A percentile compares a stretch with the other conserved stretches of the same genome.
phyloP scores from a whole-genome alignment of 1,140 invertebrate species.

The Lutraria rhynchaena region DNA sequence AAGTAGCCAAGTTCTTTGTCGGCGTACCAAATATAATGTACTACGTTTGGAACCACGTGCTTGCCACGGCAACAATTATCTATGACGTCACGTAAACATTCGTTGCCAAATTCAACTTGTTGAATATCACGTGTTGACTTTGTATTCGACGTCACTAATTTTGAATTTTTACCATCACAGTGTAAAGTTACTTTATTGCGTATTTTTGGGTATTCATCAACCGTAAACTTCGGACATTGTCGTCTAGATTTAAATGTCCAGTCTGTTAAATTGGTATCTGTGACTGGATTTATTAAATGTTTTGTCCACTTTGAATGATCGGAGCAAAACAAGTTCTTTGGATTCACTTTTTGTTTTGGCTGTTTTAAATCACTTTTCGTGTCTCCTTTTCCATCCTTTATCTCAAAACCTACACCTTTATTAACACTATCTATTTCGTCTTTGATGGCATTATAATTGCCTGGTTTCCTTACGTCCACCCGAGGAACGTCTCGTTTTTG shows the following conservation, averaged over 20 bases:
- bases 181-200: slow-evolving; percentile 31
- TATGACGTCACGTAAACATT: slow-evolving; percentile 30
- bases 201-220: not conserved
- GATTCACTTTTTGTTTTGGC: not conserved
- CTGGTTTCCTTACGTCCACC: no score
- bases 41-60: slow-evolving; percentile 33
- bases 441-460: no score
- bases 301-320: slow-evolving; percentile 18
- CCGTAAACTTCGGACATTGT: slow-evolving; percentile 13
- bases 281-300: slow-evolving; percentile 4
- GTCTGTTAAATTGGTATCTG: not conserved
- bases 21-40: slow-evolving; percentile 46
- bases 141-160: not conserved
- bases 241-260: slow-evolving; percentile 13
- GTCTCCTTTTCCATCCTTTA: not conserved
- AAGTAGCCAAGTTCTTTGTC: slow-evolving; percentile 25
- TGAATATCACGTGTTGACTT: slow-evolving; percentile 9
- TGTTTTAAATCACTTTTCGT: no score
- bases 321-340: not conserved
- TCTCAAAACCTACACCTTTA: not conserved
- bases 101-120: slow-evolving; percentile 22
- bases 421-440: no score
- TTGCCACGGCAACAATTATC: slow-evolving; percentile 21
- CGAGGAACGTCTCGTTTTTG: not conserved
- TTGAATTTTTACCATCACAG: not conserved